A percentile compares a stretch with the other conserved stretches of the same genome.
Conservation (phyloP, 1,140 invertebrate species). For the Cryptotermes secundus region DNA sequence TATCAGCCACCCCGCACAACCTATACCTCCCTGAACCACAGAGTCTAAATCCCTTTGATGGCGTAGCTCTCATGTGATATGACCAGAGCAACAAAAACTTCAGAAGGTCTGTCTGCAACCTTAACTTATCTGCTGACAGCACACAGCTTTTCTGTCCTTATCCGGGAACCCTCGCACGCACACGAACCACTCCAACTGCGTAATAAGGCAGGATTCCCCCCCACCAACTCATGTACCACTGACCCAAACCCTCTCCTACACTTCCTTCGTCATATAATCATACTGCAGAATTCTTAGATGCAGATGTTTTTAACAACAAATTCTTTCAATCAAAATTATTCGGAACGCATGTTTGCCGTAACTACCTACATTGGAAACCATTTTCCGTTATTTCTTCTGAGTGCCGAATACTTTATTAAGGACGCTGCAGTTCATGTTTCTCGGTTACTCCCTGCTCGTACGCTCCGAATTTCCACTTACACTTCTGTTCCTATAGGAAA, state of each 20-base stretch:
- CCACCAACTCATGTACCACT: constrained; percentile 10
- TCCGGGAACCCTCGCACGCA: background rate
- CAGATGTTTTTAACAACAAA: background rate
- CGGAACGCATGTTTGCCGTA: too few species aligned
- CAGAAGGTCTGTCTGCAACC: background rate
- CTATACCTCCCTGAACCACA: background rate
- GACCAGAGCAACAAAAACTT: background rate
- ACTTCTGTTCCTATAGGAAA: too few species aligned
- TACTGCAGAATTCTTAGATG: background rate
- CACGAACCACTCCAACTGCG: background rate
- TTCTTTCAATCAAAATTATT: too few species aligned
- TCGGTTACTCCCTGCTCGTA: too few species aligned
- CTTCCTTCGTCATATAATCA: background rate
- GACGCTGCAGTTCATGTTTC: too few species aligned
- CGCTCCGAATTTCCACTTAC: too few species aligned
- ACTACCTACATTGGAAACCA: too few species aligned
- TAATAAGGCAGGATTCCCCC: background rate
- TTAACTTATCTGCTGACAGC: background rate
- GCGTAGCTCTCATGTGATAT: background rate
- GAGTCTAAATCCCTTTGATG: background rate
- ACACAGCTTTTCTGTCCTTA: background rate
- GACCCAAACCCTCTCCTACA: constrained; percentile 8
- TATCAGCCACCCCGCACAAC: too few species aligned
- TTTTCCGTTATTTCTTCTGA: too few species aligned
- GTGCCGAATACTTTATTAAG: too few species aligned